phyloP scores from a whole-genome alignment of 2,888 invertebrate genomes.

The Trichopria drosophilae region DNA sequence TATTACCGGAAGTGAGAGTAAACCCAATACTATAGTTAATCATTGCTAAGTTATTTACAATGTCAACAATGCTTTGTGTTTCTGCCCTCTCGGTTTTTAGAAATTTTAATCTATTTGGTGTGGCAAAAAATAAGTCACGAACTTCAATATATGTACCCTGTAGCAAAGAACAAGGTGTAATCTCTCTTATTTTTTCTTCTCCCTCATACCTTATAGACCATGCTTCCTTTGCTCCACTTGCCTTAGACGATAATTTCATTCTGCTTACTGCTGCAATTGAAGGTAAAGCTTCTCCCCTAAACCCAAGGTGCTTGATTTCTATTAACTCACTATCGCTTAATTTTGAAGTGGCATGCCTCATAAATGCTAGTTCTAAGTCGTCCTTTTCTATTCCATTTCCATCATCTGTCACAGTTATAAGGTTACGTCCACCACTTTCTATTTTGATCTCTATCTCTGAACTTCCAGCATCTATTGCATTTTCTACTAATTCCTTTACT shows the following conservation, averaged over 20 bases:
- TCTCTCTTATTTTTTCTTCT: conserved; percentile 20
- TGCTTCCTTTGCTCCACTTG: conserved; percentile 22
- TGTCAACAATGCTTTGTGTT: conserved; percentile 17
- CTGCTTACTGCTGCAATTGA: conserved; percentile 27
- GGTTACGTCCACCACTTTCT: conserved; percentile 19
- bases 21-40: conserved; percentile 15
- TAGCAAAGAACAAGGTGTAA: conserved; percentile 14
- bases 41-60: conserved; percentile 22
- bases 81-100: conserved; percentile 23
- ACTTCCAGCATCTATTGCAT: conserved; percentile 23
- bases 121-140: conserved; percentile 24
- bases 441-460: conserved; percentile 20
- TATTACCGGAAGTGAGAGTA: conserved; percentile 20
- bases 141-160: conserved; percentile 25
- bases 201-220: conserved; percentile 23
- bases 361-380: conserved; percentile 20
- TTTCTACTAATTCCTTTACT: conserved; percentile 24
- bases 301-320: conserved; percentile 22
- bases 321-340: conserved; percentile 17
- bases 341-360: conserved; percentile 25
- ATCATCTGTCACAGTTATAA: conserved; percentile 20
- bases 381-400: conserved; percentile 17
- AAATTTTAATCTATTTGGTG: conserved; percentile 26
- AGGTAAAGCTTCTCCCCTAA: conserved; percentile 25
- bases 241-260: conserved; percentile 20